phyloP scores from a whole-genome alignment of 1,140 invertebrate species.

The Nymphalis io region DNA sequence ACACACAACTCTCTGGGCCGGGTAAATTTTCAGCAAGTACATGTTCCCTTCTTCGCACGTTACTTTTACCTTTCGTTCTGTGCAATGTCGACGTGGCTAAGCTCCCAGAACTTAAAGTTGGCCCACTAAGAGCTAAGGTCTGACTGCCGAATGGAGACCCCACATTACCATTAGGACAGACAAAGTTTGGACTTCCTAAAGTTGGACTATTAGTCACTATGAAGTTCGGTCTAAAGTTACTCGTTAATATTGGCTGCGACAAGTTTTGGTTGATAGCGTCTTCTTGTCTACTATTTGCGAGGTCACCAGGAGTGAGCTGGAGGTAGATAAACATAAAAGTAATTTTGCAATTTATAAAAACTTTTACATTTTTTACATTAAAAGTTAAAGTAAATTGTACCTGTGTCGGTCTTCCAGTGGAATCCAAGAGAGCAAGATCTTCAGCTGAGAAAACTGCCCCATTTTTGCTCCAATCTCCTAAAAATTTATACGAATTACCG shows the following conservation, averaged over 20 bases:
- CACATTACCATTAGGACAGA: slow-evolving; percentile 70
- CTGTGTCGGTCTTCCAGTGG: slow-evolving; percentile 61
- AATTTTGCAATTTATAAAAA: slow-evolving; percentile 16
- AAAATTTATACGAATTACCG: slow-evolving; percentile 17
- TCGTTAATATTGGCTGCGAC: slow-evolving; percentile 50
- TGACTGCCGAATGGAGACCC: slow-evolving; percentile 70
- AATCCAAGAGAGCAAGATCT: slow-evolving; percentile 68
- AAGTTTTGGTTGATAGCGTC: slow-evolving; percentile 71
- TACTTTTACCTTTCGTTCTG: slow-evolving; percentile 66
- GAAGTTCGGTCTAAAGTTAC: slow-evolving; percentile 69
- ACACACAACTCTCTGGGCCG: slow-evolving; percentile 74
- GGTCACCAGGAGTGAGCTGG: slow-evolving; percentile 62
- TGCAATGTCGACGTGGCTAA: slow-evolving; percentile 71
- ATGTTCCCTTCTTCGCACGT: slow-evolving; percentile 72
- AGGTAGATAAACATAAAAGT: slow-evolving; percentile 35
- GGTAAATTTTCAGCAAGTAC: slow-evolving; percentile 72
- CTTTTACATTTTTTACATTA: background rate
- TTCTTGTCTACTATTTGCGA: slow-evolving; percentile 63
- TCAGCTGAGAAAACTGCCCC: slow-evolving; percentile 72
- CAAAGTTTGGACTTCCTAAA: slow-evolving; percentile 76
- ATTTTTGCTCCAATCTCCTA: slow-evolving; percentile 68
- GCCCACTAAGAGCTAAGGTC: slow-evolving; percentile 61
- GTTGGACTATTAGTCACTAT: slow-evolving; percentile 69
- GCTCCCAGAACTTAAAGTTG: slow-evolving; percentile 68
- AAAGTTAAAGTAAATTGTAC: slow-evolving; percentile 35